Percentiles rank a stretch among this genome's conserved stretches.
These are phyloP conservation scores for Eulemur rufifrons DNA, from an alignment of 2,113 vertebrate species.

Conservation along the genomic window DNA sequence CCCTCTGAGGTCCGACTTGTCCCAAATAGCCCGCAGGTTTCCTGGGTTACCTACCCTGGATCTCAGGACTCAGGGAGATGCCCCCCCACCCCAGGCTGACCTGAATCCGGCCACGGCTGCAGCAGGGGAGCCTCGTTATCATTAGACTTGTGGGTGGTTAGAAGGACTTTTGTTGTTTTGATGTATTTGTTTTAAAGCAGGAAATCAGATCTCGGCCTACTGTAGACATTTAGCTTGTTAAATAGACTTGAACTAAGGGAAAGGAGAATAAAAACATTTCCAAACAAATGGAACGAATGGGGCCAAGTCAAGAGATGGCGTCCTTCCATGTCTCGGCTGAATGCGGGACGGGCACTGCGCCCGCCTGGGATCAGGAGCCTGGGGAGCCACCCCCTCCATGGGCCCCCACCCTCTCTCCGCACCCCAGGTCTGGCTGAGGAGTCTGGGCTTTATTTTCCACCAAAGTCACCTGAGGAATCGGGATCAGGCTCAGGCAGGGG, in stretches of 20 bases:
- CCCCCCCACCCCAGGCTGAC: background rate
- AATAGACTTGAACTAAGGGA: conserved; percentile 20
- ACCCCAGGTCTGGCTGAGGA: background rate
- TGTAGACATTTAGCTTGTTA: conserved; percentile 42
- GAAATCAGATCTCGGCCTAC: conserved; percentile 17
- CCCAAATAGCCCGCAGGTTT: background rate
- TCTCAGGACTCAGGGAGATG: background rate
- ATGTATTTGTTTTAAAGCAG: conserved; percentile 16
- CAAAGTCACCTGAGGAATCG: background rate
- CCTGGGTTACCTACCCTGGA: background rate
- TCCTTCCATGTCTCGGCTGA: background rate
- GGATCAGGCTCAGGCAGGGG: background rate
- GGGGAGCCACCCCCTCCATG: rapidly evolving
- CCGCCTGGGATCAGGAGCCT: rapidly evolving
- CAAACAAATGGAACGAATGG: background rate
- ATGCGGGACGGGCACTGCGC: background rate
- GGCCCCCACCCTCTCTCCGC: background rate
- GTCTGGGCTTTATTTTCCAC: background rate
- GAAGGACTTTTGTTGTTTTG: background rate
- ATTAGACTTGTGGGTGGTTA: background rate
- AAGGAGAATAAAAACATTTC: conserved; percentile 2
- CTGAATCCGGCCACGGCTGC: background rate
- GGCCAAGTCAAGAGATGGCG: background rate
- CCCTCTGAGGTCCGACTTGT: background rate
- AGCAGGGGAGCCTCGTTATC: background rate